Conservation (phyloP, 2,113 vertebrate species). For the Gavialis gangeticus region DNA sequence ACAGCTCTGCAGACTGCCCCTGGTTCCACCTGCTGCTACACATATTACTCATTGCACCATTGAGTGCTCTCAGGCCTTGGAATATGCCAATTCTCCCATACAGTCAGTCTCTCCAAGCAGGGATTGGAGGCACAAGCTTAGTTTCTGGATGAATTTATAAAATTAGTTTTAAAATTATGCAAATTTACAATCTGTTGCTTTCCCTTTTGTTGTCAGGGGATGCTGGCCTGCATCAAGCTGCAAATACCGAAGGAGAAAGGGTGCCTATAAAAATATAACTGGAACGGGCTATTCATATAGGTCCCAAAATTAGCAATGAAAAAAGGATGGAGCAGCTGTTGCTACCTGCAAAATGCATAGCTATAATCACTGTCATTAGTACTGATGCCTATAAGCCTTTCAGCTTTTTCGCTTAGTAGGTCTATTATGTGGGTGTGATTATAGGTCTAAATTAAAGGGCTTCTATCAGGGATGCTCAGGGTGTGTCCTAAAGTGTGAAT, state of each 20-base stretch:
- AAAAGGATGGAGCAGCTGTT: not conserved
- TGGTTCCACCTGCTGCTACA: too few species aligned
- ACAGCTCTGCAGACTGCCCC: too few species aligned
- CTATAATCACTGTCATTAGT: not conserved
- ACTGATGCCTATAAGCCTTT: not conserved
- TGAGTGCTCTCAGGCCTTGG: not conserved
- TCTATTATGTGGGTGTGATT: rapidly evolving
- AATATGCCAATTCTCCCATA: rapidly evolving
- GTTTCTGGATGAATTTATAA: rapidly evolving
- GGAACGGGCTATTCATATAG: not conserved
- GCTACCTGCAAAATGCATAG: not conserved
- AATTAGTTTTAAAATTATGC: rapidly evolving
- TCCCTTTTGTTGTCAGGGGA: rapidly evolving
- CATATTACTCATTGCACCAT: too few species aligned
- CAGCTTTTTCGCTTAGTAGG: not conserved
- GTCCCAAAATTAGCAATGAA: not conserved
- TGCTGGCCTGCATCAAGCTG: rapidly evolving
- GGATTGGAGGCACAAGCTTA: rapidly evolving
- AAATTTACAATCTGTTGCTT: rapidly evolving
- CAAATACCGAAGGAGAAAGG: not conserved
- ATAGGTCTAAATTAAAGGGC: rapidly evolving
- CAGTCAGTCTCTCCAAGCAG: rapidly evolving
- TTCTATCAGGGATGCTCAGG: rapidly evolving
- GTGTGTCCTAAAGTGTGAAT: not conserved
- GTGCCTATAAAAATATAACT: not conserved